Evolutionary conservation across 2,113 vertebrate genomes (phyloP).

Genomic region (Oncorhynchus masou): DNA sequence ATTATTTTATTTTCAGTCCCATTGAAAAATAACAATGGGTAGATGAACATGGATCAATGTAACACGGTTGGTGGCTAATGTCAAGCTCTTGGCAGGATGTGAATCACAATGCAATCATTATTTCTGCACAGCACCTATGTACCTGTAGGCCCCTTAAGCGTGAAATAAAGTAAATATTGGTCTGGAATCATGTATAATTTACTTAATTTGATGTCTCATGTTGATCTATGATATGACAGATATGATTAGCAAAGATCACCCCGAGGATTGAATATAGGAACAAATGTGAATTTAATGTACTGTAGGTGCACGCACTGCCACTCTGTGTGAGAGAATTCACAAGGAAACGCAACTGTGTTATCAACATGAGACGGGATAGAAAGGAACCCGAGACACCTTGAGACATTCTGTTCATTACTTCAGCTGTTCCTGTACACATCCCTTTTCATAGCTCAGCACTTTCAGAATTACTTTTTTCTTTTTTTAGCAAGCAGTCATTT

Average conservation of each 20-base stretch:
- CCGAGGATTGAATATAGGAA: conserved; percentile 35
- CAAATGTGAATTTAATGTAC: conserved; percentile 57
- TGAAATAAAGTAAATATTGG: neutral
- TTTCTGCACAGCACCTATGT: neutral
- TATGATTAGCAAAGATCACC: conserved; percentile 33
- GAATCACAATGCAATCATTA: neutral
- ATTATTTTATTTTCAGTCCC: neutral
- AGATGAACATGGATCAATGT: too few relatives aligned
- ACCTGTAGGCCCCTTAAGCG: neutral
- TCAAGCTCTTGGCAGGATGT: neutral
- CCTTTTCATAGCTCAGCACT: neutral
- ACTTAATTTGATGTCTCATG: neutral
- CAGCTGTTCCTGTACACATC: neutral
- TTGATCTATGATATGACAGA: conserved; percentile 35
- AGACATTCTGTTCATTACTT: neutral
- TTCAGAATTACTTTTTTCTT: neutral
- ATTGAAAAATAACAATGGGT: neutral
- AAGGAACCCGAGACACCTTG: neutral
- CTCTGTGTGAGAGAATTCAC: conserved; percentile 45
- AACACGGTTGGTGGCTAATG: too few relatives aligned
- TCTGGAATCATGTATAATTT: neutral
- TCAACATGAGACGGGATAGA: conserved; percentile 48
- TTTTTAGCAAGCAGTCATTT: neutral
- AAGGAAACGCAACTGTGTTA: conserved; percentile 44
- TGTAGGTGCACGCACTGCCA: conserved; percentile 47